These are phyloP conservation scores for Aptenodytes forsteri DNA, from an alignment of 2,113 vertebrate species.

Conservation along the genomic window DNA sequence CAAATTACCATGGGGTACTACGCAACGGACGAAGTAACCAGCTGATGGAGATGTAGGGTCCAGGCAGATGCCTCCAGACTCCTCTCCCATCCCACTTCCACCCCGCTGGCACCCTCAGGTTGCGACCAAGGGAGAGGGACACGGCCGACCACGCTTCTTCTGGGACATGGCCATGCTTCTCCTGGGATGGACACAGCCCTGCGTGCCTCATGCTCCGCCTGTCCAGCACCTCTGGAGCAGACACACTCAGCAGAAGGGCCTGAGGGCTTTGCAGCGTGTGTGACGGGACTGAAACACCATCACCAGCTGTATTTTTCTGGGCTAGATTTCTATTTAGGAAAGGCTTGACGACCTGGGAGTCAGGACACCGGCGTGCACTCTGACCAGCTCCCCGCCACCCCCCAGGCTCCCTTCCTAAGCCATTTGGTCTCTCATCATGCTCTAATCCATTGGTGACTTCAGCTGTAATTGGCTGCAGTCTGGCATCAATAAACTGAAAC, in stretches of 20 bases:
- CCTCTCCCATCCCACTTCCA: neutral
- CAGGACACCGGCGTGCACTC: neutral
- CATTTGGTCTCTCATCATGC: constrained; percentile 29
- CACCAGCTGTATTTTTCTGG: neutral
- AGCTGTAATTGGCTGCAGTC: constrained; percentile 47
- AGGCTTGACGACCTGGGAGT: fast-evolving
- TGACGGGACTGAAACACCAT: neutral
- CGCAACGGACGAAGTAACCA: fast-evolving
- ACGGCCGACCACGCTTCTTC: fast-evolving
- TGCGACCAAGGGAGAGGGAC: neutral
- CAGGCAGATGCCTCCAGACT: neutral
- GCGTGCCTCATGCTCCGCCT: fast-evolving
- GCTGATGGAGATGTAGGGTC: neutral
- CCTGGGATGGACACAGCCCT: neutral
- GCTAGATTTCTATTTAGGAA: neutral
- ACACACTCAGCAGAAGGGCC: neutral
- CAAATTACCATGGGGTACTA: neutral
- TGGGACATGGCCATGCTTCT: no score
- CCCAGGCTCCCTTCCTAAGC: neutral
- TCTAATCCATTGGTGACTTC: constrained; percentile 22
- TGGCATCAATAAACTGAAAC: constrained; percentile 65
- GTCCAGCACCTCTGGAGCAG: neutral
- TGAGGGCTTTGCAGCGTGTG: neutral
- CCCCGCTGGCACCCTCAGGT: neutral
- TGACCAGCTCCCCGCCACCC: neutral